Evolutionary conservation across 2,888 invertebrate genomes (phyloP).

Genomic region (Melipona beecheii): DNA sequence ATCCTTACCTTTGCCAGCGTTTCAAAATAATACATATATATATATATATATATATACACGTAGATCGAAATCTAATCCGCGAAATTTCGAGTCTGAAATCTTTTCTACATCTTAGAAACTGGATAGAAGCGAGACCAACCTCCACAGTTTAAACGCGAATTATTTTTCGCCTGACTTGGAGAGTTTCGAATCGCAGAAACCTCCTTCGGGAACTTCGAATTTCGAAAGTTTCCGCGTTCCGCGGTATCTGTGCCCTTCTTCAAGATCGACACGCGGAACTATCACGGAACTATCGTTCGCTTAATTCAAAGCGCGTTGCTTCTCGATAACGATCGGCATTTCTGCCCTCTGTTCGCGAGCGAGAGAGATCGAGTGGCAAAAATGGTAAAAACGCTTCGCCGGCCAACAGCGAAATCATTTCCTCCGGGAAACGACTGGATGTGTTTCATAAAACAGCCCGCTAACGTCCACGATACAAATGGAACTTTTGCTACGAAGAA

Average conservation of each 20-base stretch:
- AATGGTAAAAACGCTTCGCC: neutral
- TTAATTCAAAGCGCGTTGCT: neutral
- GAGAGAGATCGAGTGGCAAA: neutral
- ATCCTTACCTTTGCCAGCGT: too few relatives aligned
- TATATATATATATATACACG: too few relatives aligned
- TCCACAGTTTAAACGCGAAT: neutral
- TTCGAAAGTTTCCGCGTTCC: neutral
- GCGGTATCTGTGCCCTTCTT: neutral
- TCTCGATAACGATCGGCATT: constrained; percentile 10
- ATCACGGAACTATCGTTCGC: neutral
- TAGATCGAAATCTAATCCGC: too few relatives aligned
- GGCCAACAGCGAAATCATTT: neutral
- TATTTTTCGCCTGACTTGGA: neutral
- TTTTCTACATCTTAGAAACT: too few relatives aligned
- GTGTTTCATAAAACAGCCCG: constrained; percentile 3
- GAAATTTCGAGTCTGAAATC: too few relatives aligned
- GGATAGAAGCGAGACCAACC: neutral
- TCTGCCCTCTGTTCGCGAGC: neutral
- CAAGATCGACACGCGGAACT: neutral
- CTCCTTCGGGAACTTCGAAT: neutral
- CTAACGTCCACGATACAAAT: neutral
- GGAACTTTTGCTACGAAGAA: neutral
- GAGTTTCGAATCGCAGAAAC: neutral
- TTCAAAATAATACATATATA: too few relatives aligned
- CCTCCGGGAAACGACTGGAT: constrained; percentile 1